A percentile compares a stretch with the other conserved stretches of the same genome.
phyloP scores from a whole-genome alignment of 2,888 invertebrate genomes.

The Pasiphila rectangulata region DNA sequence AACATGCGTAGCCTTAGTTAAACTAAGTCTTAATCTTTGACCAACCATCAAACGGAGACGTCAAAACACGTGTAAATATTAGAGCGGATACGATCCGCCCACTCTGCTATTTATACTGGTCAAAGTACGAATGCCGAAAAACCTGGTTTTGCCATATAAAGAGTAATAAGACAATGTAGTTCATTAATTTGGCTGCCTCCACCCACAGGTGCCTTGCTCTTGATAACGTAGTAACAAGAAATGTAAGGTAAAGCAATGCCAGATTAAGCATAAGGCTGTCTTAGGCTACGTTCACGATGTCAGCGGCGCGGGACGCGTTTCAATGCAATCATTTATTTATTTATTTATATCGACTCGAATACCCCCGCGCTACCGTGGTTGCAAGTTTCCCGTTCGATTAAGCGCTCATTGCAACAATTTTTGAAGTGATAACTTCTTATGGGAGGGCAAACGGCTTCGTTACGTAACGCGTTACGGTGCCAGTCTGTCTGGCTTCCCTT shows the following conservation, averaged over 20 bases:
- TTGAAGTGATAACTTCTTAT: too few relatives aligned
- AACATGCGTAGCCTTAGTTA: neutral
- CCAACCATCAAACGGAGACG: neutral
- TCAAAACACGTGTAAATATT: conserved; percentile 34
- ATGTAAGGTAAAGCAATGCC: neutral
- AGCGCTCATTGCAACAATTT: too few relatives aligned
- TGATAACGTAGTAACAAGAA: neutral
- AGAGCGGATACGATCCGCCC: conserved; percentile 63
- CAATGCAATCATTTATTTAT: too few relatives aligned
- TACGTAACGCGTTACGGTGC: too few relatives aligned
- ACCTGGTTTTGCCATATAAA: conserved; percentile 62
- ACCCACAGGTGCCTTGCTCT: conserved; percentile 50
- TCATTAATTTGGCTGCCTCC: conserved; percentile 64
- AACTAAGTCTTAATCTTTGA: neutral
- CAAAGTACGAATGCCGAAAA: conserved; percentile 54
- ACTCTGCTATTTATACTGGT: conserved; percentile 63
- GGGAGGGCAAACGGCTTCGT: too few relatives aligned
- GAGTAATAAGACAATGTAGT: conserved; percentile 76
- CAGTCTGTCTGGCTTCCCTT: too few relatives aligned
- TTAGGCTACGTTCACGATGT: too few relatives aligned
- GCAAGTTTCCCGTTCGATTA: too few relatives aligned
- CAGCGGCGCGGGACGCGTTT: too few relatives aligned
- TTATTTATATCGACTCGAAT: too few relatives aligned
- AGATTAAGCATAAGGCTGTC: too few relatives aligned
- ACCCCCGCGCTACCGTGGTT: too few relatives aligned